Conservation (phyloP, 2,888 invertebrate genomes). For the Clivina fossor region DNA sequence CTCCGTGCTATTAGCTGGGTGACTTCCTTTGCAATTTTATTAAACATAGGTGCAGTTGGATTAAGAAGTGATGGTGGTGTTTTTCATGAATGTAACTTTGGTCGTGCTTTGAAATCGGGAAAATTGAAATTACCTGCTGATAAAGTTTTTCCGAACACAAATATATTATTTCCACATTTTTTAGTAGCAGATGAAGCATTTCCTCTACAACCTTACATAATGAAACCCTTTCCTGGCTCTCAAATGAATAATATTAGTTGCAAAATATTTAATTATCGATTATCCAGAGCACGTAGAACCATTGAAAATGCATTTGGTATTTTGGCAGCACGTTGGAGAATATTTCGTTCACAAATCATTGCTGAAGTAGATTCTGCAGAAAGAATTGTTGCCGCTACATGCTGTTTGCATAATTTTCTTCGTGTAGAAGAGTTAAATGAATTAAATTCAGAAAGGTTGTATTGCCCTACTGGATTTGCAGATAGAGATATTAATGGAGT, state of each 20-base stretch:
- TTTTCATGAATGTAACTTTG: constrained; percentile 31
- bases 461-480: not conserved
- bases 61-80: constrained; percentile 35
- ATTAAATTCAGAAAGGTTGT: not conserved
- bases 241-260: constrained; percentile 31
- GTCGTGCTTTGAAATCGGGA: constrained; percentile 6
- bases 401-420: constrained; percentile 27
- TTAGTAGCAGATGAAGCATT: constrained; percentile 23
- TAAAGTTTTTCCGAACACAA: constrained; percentile 9
- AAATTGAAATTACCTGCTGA: constrained; percentile 35
- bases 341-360: constrained; percentile 23
- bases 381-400: constrained; percentile 22
- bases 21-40: too few species aligned
- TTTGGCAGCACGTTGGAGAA: constrained; percentile 24
- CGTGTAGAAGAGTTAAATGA: not conserved
- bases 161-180: constrained; percentile 32
- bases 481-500: not conserved
- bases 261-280: constrained; percentile 39
- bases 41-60: constrained; percentile 36
- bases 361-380: constrained; percentile 15
- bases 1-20: too few species aligned
- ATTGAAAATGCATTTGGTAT: constrained; percentile 31
- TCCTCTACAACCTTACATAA: constrained; percentile 32
- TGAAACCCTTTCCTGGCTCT: constrained; percentile 37
- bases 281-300: constrained; percentile 21